phyloP scores from a whole-genome alignment of 2,888 invertebrate species.

The Sphaerophoria rueppellii region DNA sequence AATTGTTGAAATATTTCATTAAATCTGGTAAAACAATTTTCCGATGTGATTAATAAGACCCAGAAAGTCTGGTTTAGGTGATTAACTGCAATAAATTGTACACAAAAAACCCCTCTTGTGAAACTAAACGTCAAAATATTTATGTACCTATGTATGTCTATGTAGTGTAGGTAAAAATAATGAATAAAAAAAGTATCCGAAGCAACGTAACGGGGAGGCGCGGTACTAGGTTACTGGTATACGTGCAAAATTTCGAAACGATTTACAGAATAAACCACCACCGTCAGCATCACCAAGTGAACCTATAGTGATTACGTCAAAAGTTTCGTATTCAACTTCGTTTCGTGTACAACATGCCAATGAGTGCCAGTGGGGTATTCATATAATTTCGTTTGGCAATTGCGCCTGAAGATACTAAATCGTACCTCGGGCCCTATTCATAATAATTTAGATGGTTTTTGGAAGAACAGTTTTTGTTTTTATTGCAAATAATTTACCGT shows the following conservation, averaged over 20 bases:
- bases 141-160: conserved; percentile 28
- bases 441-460: too few species aligned
- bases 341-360: conserved; percentile 35
- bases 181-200: conserved; percentile 29
- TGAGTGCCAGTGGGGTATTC: not conserved
- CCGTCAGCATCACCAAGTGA: conserved; percentile 67
- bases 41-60: not conserved
- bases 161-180: not conserved
- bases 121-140: conserved; percentile 60
- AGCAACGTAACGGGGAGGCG: conserved; percentile 45
- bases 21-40: conserved; percentile 39
- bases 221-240: conserved; percentile 53
- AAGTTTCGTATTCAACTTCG: conserved; percentile 62
- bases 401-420: not conserved
- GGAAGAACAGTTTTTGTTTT: too few species aligned
- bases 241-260: conserved; percentile 59
- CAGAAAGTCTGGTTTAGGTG: too few species aligned
- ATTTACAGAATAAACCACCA: conserved; percentile 61
- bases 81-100: too few species aligned
- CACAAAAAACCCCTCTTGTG: not conserved
- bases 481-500: too few species aligned
- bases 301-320: conserved; percentile 68
- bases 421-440: too few species aligned
- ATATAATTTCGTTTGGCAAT: not conserved
- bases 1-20: conserved; percentile 53